Evolutionary conservation across 1,140 invertebrate species (phyloP).

Genomic region (Anastrepha ludens): DNA sequence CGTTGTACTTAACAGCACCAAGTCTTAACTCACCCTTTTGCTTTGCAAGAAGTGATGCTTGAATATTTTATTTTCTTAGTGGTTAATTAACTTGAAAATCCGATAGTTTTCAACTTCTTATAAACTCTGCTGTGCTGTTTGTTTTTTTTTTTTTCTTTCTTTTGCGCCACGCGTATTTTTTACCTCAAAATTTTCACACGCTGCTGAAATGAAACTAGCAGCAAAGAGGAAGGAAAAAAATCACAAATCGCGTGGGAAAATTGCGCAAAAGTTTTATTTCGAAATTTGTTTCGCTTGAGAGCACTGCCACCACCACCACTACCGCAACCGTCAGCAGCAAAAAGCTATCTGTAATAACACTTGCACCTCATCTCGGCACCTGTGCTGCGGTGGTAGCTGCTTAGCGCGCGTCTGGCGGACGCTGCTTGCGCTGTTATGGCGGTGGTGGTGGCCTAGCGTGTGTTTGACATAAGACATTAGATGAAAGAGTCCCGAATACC

Average conservation of each 20-base stretch:
- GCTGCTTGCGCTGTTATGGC: neutral
- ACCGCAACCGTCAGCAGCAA: neutral
- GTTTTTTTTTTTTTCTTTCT: neutral
- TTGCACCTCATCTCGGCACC: constrained; percentile 15
- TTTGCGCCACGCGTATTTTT: neutral
- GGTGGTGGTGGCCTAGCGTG: neutral
- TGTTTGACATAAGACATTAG: neutral
- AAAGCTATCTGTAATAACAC: neutral
- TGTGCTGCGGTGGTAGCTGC: neutral
- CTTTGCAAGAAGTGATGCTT: neutral
- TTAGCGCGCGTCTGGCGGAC: constrained; percentile 16
- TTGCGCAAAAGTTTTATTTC: constrained; percentile 49
- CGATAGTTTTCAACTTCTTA: neutral
- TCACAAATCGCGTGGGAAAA: constrained; percentile 51
- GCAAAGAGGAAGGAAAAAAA: constrained; percentile 16
- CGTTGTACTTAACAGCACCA: too few relatives aligned
- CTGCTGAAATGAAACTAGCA: neutral
- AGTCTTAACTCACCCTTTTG: neutral
- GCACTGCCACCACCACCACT: neutral
- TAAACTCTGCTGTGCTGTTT: neutral
- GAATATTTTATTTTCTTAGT: neutral
- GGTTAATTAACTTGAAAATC: constrained; percentile 51
- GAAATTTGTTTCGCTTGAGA: constrained; percentile 34
- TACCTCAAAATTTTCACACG: constrained; percentile 48
- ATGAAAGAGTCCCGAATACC: too few relatives aligned